A percentile compares a stretch with the other conserved stretches of the same genome.
Conservation (phyloP, 1,140 invertebrate species). For the Heliothis subflexa region DNA sequence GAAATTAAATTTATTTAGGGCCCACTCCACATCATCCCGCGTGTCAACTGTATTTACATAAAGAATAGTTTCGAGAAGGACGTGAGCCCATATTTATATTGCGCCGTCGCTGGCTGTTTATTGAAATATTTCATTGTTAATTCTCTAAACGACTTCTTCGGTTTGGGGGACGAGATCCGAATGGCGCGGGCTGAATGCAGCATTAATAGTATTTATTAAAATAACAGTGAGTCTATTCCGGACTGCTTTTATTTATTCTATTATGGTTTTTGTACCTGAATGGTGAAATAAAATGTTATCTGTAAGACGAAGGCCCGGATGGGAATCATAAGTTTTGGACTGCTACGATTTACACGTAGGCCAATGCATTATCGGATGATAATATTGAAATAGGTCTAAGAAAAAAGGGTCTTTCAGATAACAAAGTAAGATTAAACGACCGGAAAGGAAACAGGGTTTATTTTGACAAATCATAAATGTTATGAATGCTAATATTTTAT, state of each 20-base stretch:
- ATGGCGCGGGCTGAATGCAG: slow-evolving; percentile 67
- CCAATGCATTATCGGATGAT: slow-evolving; percentile 60
- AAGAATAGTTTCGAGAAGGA: slow-evolving; percentile 80
- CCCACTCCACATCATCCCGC: slow-evolving; percentile 73
- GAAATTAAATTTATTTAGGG: slow-evolving; percentile 84
- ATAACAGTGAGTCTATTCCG: slow-evolving; percentile 73
- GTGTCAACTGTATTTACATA: slow-evolving; percentile 79
- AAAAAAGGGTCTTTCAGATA: slow-evolving; percentile 71
- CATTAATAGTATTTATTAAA: slow-evolving; percentile 83
- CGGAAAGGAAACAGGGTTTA: slow-evolving; percentile 56
- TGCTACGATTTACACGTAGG: slow-evolving; percentile 73
- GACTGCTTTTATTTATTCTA: slow-evolving; percentile 60
- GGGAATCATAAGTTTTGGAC: slow-evolving; percentile 67
- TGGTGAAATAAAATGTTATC: slow-evolving; percentile 55
- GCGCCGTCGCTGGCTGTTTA: slow-evolving; percentile 73
- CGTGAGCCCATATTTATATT: slow-evolving; percentile 79
- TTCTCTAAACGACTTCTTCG: slow-evolving; percentile 73
- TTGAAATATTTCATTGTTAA: slow-evolving; percentile 85
- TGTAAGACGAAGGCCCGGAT: slow-evolving; percentile 52
- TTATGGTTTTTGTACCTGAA: slow-evolving; percentile 55
- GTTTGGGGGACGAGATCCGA: slow-evolving; percentile 66
- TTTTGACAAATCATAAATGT: background rate
- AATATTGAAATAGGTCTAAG: slow-evolving; percentile 77
- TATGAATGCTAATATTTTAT: background rate
- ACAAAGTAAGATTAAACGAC: slow-evolving; percentile 61